Base-by-base conservation (phyloP, 2,113 vertebrate genomes). In the Tonatia bakeri region DNA sequence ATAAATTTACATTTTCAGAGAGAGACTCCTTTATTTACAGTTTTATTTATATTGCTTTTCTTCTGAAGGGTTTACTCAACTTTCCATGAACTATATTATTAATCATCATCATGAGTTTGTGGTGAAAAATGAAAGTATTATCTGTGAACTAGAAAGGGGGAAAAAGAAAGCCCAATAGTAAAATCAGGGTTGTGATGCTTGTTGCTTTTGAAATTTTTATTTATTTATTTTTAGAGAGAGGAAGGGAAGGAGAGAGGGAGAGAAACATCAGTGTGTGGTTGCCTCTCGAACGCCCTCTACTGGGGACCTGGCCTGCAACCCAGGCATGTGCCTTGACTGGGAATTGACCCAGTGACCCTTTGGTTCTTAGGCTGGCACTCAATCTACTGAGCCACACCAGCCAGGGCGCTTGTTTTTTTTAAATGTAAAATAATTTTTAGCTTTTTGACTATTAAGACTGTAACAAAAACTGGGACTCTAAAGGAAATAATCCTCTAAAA, bases 401-500 rank as follows among this genome's bases (percentile, higher is more conserved):
- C 22, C 20, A 59, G 3, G 56, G 56, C 9, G 7, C 8, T 54
- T 56, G 22, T 56, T 43, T 77, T 85, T 73, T 76, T 75, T 31
- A 31, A 38, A 82, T 10, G 1, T 22, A 31, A 70, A 93, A 40
- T 1, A 73, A 91, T 67, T 82, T 72, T 90, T 59, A 70, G 28
- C 13, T 91, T 94, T 80, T 47, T 87, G 13, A 93, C 61, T 90
- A 76, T 77, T 93, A 73, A 91, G 31, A 90, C 81, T 64, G 69
- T 15, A 65, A 61, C 26, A 26, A 89, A 82, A 96, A 77, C 24
- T 76, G 59, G 79, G 12, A 75, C 40, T 50, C 75, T 11, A 70
- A 88, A 75, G 16, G 6, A 93, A 87, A 22, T 52, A 67, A 52
- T 69, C 88, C 20, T 76, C 33, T 75, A 36, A 90, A 94, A 93